Conservation (phyloP, 2,113 vertebrate species). For the Shinisaurus crocodilurus region DNA sequence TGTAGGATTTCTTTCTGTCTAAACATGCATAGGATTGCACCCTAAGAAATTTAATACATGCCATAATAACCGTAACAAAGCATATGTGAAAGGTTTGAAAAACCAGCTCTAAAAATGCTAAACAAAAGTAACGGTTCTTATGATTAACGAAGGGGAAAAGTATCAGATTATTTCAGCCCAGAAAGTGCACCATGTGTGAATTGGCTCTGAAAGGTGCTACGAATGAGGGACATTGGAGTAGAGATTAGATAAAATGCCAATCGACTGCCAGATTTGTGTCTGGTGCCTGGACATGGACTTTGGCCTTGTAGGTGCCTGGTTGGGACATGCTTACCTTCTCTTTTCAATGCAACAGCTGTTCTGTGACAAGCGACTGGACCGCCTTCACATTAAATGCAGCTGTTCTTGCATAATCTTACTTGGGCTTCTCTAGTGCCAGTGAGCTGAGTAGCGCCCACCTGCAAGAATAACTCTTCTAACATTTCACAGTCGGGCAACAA, state of each 20-base stretch:
- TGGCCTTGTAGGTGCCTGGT: not conserved
- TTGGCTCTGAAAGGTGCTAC: not conserved
- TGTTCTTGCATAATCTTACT: not conserved
- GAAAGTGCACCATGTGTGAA: not conserved
- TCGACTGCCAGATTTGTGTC: not conserved
- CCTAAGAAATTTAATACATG: too few species aligned
- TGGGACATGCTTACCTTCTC: not conserved
- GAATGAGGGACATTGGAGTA: not conserved
- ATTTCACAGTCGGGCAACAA: too few species aligned
- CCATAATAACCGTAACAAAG: not conserved
- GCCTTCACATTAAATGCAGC: too few species aligned
- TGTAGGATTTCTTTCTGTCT: too few species aligned
- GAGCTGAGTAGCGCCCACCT: not conserved
- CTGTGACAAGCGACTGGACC: not conserved
- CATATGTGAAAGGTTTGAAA: not conserved
- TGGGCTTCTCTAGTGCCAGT: not conserved
- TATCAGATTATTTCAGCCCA: not conserved
- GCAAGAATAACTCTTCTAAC: too few species aligned
- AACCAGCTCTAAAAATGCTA: not conserved
- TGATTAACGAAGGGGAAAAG: not conserved
- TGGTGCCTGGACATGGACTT: conserved; percentile 5
- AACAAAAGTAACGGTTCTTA: not conserved
- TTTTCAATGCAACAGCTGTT: not conserved
- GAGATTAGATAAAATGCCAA: not conserved
- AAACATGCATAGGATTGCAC: too few species aligned